Conservation (phyloP, 2,888 invertebrate genomes). For the Chrysodeixis includens region DNA sequence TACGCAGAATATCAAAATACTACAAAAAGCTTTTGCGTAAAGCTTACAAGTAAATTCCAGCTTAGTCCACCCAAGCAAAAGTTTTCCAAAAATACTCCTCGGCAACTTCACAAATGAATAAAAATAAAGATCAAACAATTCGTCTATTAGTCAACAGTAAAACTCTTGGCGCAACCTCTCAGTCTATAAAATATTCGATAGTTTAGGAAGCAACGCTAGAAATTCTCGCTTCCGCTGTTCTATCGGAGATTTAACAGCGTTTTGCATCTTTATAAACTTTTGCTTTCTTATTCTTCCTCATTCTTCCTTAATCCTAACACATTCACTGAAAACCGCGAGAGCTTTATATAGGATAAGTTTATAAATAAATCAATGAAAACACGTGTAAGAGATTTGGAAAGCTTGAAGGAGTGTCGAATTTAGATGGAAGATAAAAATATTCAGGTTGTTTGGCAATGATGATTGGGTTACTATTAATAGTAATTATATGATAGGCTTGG, state of each 20-base stretch:
- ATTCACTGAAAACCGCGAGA: not conserved
- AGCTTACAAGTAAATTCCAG: too few species aligned
- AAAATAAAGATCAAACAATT: too few species aligned
- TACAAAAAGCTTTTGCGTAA: too few species aligned
- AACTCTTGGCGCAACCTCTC: constrained; percentile 24
- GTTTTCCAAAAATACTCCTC: too few species aligned
- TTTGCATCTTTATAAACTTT: constrained; percentile 1
- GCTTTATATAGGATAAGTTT: not conserved
- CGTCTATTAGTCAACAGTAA: not conserved
- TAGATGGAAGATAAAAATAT: too few species aligned
- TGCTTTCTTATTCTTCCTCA: too few species aligned
- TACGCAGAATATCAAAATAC: too few species aligned
- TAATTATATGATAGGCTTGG: too few species aligned
- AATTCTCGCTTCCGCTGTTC: constrained; percentile 10
- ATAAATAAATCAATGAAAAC: not conserved
- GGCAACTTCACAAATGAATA: too few species aligned
- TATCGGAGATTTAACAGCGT: constrained; percentile 14
- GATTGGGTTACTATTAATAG: too few species aligned
- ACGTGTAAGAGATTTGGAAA: not conserved
- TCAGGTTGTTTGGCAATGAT: too few species aligned
- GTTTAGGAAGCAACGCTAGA: constrained; percentile 9
- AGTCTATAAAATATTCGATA: constrained; percentile 33
- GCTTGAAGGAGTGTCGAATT: not conserved
- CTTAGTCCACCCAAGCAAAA: too few species aligned
- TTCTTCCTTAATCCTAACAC: not conserved